Conservation (phyloP, 2,888 invertebrate genomes). For the Acronicta alni region DNA sequence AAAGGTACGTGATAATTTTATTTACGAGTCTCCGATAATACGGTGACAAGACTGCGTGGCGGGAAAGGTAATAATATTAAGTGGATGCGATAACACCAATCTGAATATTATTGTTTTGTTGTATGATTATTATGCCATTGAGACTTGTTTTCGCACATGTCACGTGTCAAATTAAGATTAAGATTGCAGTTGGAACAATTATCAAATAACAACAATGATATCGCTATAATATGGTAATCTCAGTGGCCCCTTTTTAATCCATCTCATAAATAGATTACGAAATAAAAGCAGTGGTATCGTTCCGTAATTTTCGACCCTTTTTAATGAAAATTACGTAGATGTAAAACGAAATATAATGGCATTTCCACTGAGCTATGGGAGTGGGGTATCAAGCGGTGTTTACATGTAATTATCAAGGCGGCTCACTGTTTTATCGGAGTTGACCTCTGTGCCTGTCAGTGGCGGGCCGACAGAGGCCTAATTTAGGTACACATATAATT, state of each 20-base stretch:
- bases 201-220: neutral
- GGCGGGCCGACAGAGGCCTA: conserved; percentile 66
- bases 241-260: neutral
- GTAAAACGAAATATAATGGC: conserved; percentile 23
- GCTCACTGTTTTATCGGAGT: conserved; percentile 69
- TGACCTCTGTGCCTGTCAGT: conserved; percentile 63
- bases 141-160: conserved; percentile 4
- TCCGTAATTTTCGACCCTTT: neutral
- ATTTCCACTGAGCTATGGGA: conserved; percentile 51
- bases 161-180: conserved; percentile 10
- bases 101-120: conserved; percentile 10
- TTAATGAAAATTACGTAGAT: neutral
- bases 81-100: conserved; percentile 38
- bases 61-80: conserved; percentile 38
- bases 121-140: conserved; percentile 11
- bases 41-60: conserved; percentile 50
- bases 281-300: conserved; percentile 19
- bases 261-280: neutral
- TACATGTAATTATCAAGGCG: conserved; percentile 78
- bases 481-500: conserved; percentile 70
- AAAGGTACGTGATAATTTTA: conserved; percentile 52
- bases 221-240: neutral
- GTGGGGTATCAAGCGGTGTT: conserved; percentile 59
- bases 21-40: conserved; percentile 37
- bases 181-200: conserved; percentile 5